phyloP scores from a whole-genome alignment of 1,140 invertebrate genomes.

The Lordiphosa clarofinis region DNA sequence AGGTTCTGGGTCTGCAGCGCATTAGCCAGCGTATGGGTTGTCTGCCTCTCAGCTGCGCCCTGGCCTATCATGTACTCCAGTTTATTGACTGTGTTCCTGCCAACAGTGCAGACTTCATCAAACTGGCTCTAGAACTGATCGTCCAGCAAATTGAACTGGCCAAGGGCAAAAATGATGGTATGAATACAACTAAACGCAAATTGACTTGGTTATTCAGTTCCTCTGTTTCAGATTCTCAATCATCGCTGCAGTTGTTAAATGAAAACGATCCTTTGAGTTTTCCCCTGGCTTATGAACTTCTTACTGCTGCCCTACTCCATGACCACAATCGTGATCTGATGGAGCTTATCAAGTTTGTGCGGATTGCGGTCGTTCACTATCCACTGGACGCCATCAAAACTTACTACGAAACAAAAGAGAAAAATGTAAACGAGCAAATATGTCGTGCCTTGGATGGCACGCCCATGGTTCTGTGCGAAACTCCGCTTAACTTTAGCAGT shows the following conservation, averaged over 20 bases:
- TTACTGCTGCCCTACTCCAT: conserved; percentile 39
- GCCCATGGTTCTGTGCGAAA: conserved; percentile 41
- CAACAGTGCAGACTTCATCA: conserved; percentile 58
- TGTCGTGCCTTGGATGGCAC: conserved; percentile 48
- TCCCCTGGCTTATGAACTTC: conserved; percentile 61
- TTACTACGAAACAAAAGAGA: conserved; percentile 45
- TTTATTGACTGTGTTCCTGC: conserved; percentile 48
- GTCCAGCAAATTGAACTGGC: conserved; percentile 59
- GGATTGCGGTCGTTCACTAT: conserved; percentile 54
- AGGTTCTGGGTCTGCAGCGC: conserved; percentile 49
- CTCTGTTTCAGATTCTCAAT: conserved; percentile 19
- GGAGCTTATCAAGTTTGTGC: conserved; percentile 60
- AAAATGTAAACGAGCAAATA: conserved; percentile 59
- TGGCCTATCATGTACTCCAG: conserved; percentile 58
- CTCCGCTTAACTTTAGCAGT: conserved; percentile 58
- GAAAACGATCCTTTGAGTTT: conserved; percentile 66
- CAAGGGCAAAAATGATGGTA: conserved; percentile 41
- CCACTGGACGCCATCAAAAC: conserved; percentile 42
- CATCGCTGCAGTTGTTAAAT: conserved; percentile 37
- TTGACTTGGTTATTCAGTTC: neutral
- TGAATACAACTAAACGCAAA: neutral
- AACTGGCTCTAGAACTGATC: conserved; percentile 61
- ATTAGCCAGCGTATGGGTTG: conserved; percentile 59
- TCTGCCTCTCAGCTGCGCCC: conserved; percentile 59
- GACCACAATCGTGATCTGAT: conserved; percentile 46